Conservation (phyloP, 2,888 invertebrate genomes). For the Sphecodes monilicornis region DNA sequence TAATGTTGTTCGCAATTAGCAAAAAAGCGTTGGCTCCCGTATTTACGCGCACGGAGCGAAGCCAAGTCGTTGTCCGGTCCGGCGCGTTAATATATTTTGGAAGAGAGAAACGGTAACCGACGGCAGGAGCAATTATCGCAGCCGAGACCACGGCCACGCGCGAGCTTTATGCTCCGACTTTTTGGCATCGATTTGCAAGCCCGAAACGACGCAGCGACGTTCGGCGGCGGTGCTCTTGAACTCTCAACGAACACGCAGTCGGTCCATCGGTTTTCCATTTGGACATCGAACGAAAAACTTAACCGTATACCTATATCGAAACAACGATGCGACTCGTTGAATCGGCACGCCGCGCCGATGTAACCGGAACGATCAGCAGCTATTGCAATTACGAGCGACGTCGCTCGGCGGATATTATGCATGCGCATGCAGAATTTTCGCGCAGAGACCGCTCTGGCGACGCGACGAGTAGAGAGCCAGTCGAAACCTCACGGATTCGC, state of each 20-base stretch:
- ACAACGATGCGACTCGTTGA: slow-evolving; percentile 7
- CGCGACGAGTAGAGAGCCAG: background rate
- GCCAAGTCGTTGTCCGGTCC: background rate
- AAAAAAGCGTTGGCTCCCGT: no score
- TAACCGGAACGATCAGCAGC: slow-evolving; percentile 49
- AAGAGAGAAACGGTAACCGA: slow-evolving; percentile 61
- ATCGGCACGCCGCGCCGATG: background rate
- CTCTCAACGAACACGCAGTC: background rate
- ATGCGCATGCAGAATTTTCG: slow-evolving; percentile 42
- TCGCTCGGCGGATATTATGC: slow-evolving; percentile 47
- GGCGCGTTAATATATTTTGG: slow-evolving; percentile 44
- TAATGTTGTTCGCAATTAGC: no score
- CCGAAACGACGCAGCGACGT: background rate
- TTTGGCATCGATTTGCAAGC: slow-evolving; percentile 32
- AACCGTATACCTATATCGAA: background rate
- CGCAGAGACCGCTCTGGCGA: background rate
- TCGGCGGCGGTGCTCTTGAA: background rate
- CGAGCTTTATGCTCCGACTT: slow-evolving; percentile 9
- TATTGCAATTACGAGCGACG: slow-evolving; percentile 52
- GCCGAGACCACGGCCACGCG: slow-evolving; percentile 15
- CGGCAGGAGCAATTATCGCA: slow-evolving; percentile 65
- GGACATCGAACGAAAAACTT: background rate
- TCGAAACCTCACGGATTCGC: no score
- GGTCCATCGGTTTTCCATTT: slow-evolving; percentile 8
- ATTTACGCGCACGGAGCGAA: background rate